Evolutionary conservation across 2,888 invertebrate species (phyloP).

Genomic region (Clitarchus hookeri): DNA sequence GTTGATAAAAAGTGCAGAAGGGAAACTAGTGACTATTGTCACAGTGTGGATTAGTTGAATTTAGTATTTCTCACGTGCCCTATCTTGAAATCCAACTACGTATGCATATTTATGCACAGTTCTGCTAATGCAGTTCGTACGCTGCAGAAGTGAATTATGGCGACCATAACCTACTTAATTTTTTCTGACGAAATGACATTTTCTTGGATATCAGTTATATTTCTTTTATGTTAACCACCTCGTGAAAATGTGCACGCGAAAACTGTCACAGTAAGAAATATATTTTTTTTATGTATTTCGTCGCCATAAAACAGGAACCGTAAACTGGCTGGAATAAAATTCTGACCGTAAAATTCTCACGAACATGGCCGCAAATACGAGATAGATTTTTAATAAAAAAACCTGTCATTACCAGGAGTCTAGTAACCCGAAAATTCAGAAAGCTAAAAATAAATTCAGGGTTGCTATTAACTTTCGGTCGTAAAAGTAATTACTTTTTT

Average conservation of each 20-base stretch:
- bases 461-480: background rate
- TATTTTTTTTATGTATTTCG: background rate
- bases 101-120: no score
- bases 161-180: no score
- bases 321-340: constrained; percentile 9
- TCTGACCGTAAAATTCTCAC: background rate
- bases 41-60: no score
- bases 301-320: background rate
- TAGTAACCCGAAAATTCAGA: background rate
- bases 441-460: background rate
- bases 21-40: no score
- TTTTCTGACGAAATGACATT: no score
- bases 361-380: background rate
- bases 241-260: background rate
- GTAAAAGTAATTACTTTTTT: background rate
- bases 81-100: no score
- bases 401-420: background rate
- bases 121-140: no score
- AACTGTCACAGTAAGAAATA: background rate
- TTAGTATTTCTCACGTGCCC: no score
- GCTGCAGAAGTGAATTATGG: no score
- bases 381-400: constrained; percentile 6
- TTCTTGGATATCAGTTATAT: background rate
- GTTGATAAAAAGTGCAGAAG: no score
- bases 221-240: background rate